Evolutionary conservation across 1,140 invertebrate genomes (phyloP).

Genomic region (Drosophila pallidifrons): DNA sequence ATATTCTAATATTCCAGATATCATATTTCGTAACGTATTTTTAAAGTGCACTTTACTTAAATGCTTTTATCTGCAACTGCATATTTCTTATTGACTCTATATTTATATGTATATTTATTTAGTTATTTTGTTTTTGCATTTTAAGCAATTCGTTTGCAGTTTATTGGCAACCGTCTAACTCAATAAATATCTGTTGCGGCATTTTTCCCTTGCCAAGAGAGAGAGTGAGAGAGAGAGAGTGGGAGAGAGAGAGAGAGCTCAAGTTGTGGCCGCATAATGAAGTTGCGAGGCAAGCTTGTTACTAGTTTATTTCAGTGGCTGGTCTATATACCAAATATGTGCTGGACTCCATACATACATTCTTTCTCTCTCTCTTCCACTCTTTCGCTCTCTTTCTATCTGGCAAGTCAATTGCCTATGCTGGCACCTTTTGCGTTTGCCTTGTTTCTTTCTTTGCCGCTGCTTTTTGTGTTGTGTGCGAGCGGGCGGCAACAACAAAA

Average conservation of each 20-base stretch:
- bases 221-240: too few relatives aligned
- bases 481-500: conserved; percentile 10
- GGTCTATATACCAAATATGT: conserved; percentile 26
- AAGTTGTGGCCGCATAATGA: conserved; percentile 10
- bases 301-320: conserved; percentile 15
- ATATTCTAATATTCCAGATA: too few relatives aligned
- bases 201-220: conserved; percentile 1
- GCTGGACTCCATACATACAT: not conserved
- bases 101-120: too few relatives aligned
- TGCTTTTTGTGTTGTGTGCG: conserved; percentile 23
- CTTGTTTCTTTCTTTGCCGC: not conserved
- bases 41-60: too few relatives aligned
- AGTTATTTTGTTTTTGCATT: too few relatives aligned
- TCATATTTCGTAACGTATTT: too few relatives aligned
- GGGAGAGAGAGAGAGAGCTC: too few relatives aligned
- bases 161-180: not conserved
- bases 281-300: conserved; percentile 5
- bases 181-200: conserved; percentile 9
- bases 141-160: too few relatives aligned
- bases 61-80: too few relatives aligned
- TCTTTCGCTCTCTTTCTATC: not conserved
- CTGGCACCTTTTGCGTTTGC: not conserved
- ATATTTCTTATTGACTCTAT: too few relatives aligned
- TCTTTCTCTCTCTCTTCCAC: not conserved
- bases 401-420: not conserved